A percentile compares a stretch with the other conserved stretches of the same genome.
Conservation (phyloP, 2,113 vertebrate genomes). For the Ammospiza caudacuta region DNA sequence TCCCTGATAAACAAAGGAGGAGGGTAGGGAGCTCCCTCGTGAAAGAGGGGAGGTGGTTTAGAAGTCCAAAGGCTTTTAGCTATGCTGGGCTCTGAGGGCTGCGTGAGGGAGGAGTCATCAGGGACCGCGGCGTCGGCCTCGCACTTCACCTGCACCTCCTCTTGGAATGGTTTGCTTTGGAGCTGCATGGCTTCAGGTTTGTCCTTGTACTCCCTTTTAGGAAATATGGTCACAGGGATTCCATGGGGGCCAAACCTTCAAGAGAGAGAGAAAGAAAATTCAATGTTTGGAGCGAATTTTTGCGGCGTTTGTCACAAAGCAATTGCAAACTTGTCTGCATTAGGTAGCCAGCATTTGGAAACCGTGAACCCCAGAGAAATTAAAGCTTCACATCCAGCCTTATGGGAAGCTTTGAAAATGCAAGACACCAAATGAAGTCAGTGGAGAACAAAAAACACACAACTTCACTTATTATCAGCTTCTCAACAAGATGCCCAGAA, state of each 20-base stretch:
- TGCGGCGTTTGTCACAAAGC: background rate
- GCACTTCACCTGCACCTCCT: conserved; percentile 73
- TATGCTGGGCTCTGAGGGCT: conserved; percentile 69
- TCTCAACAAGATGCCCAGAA: background rate
- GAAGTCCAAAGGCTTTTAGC: conserved; percentile 85
- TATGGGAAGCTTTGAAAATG: background rate
- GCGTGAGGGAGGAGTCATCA: conserved; percentile 63
- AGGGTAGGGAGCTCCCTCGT: conserved; percentile 94
- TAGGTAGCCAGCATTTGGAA: background rate
- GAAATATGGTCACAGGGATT: conserved; percentile 95
- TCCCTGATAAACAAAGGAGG: conserved; percentile 99
- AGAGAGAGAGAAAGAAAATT: conserved; percentile 10
- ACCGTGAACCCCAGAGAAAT: background rate
- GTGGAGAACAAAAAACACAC: background rate
- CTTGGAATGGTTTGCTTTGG: conserved; percentile 82
- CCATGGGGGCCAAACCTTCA: conserved; percentile 96
- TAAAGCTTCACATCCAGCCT: background rate
- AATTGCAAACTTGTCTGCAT: background rate
- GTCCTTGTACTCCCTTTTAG: conserved; percentile 88
- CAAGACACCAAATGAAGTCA: background rate
- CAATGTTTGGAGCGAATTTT: background rate
- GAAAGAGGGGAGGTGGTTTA: conserved; percentile 93
- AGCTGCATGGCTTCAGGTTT: conserved; percentile 86
- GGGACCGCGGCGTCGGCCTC: conserved; percentile 73
- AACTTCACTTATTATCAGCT: background rate